phyloP scores from a whole-genome alignment of 2,888 invertebrate species.

The Melanargia galathea region DNA sequence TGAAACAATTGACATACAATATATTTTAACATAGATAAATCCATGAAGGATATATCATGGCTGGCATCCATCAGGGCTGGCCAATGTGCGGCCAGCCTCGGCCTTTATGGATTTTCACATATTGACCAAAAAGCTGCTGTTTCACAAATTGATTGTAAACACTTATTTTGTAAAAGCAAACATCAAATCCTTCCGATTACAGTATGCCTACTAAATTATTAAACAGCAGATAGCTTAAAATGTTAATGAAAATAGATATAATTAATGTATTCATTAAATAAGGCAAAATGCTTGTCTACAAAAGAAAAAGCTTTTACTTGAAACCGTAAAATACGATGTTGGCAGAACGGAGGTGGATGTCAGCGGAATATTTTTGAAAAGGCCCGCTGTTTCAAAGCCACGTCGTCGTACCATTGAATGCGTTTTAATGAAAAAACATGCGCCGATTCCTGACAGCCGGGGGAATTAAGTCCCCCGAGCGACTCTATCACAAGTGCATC shows the following conservation, averaged over 20 bases:
- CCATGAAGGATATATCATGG: no score
- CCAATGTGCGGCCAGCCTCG: no score
- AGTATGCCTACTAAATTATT: no score
- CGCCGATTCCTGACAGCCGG: slow-evolving; percentile 80
- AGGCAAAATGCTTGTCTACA: slow-evolving; percentile 32
- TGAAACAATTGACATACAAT: no score
- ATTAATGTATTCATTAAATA: background rate
- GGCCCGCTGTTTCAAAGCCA: slow-evolving; percentile 77
- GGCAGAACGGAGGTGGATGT: slow-evolving; percentile 68
- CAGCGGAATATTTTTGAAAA: slow-evolving; percentile 75
- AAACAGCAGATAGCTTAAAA: background rate
- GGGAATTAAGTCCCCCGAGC: slow-evolving; percentile 76
- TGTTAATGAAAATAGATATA: background rate
- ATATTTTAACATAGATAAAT: no score
- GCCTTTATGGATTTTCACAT: no score
- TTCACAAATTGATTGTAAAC: no score
- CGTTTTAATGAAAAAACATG: slow-evolving; percentile 83
- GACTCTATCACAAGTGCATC: slow-evolving; percentile 48
- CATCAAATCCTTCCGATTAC: no score
- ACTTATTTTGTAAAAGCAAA: no score
- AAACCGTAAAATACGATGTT: slow-evolving; percentile 63
- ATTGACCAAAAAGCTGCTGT: no score
- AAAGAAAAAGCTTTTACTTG: slow-evolving; percentile 49
- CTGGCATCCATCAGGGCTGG: no score
- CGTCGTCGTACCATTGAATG: slow-evolving; percentile 79